A percentile compares a stretch with the other conserved stretches of the same genome.
Evolutionary conservation across 2,797 vertebrate species (phyloP).

Genomic region (Psittacula echo): DNA sequence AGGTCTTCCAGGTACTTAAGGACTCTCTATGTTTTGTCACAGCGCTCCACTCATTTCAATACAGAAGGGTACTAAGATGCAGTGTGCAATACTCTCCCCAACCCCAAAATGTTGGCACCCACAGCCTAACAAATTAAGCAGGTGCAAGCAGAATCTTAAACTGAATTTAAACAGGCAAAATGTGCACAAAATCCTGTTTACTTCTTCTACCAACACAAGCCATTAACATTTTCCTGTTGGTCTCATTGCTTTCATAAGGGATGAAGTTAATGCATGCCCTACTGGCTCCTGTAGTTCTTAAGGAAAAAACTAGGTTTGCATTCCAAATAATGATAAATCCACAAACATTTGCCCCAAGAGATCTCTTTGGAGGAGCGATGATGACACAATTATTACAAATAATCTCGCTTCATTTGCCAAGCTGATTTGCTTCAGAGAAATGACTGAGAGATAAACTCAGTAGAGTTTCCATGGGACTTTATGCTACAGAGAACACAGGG

Average conservation of each 20-base stretch:
- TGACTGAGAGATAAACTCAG: background rate
- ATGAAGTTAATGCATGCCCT: background rate
- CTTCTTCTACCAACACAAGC: background rate
- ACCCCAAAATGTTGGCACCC: background rate
- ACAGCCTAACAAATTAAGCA: background rate
- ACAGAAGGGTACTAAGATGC: background rate
- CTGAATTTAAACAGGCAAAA: background rate
- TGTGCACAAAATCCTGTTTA: background rate
- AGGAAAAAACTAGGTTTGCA: background rate
- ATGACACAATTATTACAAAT: conserved; percentile 3
- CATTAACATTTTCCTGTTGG: background rate
- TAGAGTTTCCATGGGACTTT: background rate
- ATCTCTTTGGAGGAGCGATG: background rate
- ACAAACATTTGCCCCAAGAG: background rate
- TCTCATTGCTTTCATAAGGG: background rate
- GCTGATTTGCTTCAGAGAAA: conserved; percentile 11
- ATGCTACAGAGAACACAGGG: background rate
- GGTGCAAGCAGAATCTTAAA: background rate
- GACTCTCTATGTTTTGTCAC: background rate
- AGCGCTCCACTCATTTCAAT: background rate
- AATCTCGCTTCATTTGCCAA: background rate
- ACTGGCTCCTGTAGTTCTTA: background rate
- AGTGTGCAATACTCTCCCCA: background rate
- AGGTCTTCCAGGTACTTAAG: background rate
- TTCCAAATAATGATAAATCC: background rate